Conservation (phyloP, 2,797 vertebrate genomes). For the Meriones psammophilus region DNA sequence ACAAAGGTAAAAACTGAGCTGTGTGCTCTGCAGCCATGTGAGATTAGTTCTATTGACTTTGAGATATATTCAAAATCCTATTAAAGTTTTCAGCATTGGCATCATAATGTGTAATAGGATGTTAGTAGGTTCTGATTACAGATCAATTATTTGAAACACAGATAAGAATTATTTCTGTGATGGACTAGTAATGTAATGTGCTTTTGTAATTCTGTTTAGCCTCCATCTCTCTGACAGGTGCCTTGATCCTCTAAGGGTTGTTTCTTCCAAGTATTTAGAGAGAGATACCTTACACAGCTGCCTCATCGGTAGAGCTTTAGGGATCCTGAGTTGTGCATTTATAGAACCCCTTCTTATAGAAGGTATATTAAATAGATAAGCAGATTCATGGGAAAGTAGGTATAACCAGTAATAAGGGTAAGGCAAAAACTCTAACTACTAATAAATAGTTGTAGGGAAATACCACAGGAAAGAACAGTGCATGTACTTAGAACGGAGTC, state of each 20-base stretch:
- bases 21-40: not conserved
- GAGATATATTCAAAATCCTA: not conserved
- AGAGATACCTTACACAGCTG: not conserved
- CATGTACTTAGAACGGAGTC: conserved; percentile 20
- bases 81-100: conserved; percentile 30
- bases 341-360: conserved; percentile 22
- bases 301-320: not conserved
- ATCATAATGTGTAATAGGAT: not conserved
- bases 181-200: not conserved
- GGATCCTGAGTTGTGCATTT: conserved; percentile 29
- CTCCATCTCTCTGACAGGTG: conserved; percentile 47
- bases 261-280: conserved; percentile 57
- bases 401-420: not conserved
- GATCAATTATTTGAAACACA: conserved; percentile 54
- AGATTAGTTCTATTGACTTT: conserved; percentile 50
- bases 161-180: conserved; percentile 34
- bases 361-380: conserved; percentile 20
- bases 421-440: not conserved
- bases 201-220: conserved; percentile 65
- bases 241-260: conserved; percentile 55
- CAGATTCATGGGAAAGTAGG: conserved; percentile 17
- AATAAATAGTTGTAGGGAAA: conserved; percentile 23
- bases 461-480: not conserved
- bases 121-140: conserved; percentile 59
- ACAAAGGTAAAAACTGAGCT: conserved; percentile 6